phyloP scores from a whole-genome alignment of 92 coral and sea anemone species.

The Epizoanthus illoricatus region DNA sequence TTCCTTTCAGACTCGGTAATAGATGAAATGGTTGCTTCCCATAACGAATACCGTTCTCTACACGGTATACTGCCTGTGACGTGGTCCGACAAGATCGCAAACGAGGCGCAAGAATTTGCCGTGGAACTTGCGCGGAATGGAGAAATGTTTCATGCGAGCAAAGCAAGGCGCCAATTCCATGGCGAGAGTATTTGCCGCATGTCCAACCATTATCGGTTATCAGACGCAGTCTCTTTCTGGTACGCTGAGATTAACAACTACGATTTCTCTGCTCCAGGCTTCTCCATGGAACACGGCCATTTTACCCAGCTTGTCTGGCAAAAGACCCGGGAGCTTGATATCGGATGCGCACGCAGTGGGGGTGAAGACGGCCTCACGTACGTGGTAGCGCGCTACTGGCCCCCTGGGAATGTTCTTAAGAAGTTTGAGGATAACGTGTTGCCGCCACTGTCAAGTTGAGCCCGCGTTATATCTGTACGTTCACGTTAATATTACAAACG shows the following conservation, averaged over 20 bases:
- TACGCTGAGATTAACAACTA: conserved; percentile 71
- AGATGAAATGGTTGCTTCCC: conserved; percentile 43
- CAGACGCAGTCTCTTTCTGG: conserved; percentile 76
- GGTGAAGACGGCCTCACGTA: conserved; percentile 72
- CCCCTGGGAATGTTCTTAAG: conserved; percentile 86
- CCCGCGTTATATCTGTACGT: background rate
- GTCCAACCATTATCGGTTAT: conserved; percentile 62
- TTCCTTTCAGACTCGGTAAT: conserved; percentile 38
- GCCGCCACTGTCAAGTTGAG: conserved; percentile 44
- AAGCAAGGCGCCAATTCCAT: conserved; percentile 70
- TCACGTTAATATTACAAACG: background rate
- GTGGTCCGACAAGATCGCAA: conserved; percentile 68
- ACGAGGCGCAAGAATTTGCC: conserved; percentile 82
- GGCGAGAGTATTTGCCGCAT: conserved; percentile 82
- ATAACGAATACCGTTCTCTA: conserved; percentile 65
- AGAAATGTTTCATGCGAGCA: conserved; percentile 74
- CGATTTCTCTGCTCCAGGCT: conserved; percentile 69
- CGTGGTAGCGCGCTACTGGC: conserved; percentile 89
- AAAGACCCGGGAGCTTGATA: conserved; percentile 78
- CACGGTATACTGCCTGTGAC: conserved; percentile 61
- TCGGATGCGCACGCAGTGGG: conserved; percentile 74
- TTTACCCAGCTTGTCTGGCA: conserved; percentile 92
- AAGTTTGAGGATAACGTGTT: conserved; percentile 76
- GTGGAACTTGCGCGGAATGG: conserved; percentile 68
- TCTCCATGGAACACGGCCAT: conserved; percentile 78